Evolutionary conservation across 2,797 vertebrate genomes (phyloP).

Genomic region (Sebastes itinus): DNA sequence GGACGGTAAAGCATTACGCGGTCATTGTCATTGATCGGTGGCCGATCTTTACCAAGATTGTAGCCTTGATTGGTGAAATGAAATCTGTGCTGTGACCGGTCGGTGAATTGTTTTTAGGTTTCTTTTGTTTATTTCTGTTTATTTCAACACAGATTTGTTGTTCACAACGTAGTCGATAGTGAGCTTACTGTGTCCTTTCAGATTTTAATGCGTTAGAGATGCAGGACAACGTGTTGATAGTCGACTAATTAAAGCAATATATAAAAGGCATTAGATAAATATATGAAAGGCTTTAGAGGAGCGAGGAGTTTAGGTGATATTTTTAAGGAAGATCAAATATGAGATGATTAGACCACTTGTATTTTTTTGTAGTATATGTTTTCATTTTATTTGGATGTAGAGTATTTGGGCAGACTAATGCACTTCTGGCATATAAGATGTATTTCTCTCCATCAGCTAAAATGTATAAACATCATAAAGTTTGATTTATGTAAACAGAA

Average conservation of each 20-base stretch:
- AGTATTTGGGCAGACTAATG: no score
- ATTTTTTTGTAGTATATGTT: no score
- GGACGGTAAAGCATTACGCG: no score
- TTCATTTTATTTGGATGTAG: no score
- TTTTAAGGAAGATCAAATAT: background rate
- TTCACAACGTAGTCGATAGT: background rate
- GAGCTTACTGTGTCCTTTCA: background rate
- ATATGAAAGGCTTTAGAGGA: background rate
- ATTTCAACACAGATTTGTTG: background rate
- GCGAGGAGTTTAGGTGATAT: background rate
- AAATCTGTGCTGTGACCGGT: background rate
- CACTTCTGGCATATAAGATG: no score
- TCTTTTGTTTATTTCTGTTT: background rate
- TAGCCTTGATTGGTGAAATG: no score
- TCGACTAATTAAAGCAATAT: background rate
- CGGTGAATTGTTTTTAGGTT: background rate
- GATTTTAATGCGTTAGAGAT: background rate
- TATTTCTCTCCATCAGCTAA: no score
- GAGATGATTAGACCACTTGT: no score
- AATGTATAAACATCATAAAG: no score
- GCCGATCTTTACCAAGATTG: no score
- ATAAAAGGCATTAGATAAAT: background rate
- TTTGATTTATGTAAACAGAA: no score
- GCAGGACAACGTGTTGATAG: background rate
- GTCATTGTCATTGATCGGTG: no score